Base-by-base conservation (phyloP, 2,888 invertebrate genomes). In the Acanthoscelides obtectus region DNA sequence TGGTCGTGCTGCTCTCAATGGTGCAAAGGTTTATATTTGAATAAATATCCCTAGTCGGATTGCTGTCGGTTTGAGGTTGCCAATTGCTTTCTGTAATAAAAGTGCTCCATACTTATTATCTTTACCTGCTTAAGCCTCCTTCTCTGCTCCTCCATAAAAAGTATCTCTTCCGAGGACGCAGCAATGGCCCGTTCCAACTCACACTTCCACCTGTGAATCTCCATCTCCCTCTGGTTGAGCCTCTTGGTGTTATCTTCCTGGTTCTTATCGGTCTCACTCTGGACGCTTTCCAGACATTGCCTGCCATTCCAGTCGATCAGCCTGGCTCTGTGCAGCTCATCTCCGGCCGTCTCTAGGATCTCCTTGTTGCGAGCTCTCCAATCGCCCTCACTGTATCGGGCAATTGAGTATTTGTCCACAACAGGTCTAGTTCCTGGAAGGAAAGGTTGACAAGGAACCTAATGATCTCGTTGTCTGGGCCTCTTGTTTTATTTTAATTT, bases 381-480 rank as follows among this genome's bases (percentile, higher is more conserved):
- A 84, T 94, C 93, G 8, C 88, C 90, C 0, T 91, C 88, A 71
- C 93, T 93, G 81, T 89, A 93, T 78, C 92, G 87, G 17, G 93
- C 91, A 67, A 93, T 87, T 0, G 93, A 92, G 81, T 93, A 94
- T 79, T 91, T 92, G 84, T 92, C 92, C 12, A 92, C 93, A 0
- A 89, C 88, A 0, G 94, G 94, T 75, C 93, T 87, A 0, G 93
- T 90, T 2, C 94, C 74, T 74, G 66, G 17, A 17, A n/a, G 66
- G n/a, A n/a, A n/a, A n/a, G n/a, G n/a, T n/a, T n/a, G n/a, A n/a
- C n/a, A n/a, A n/a, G n/a, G n/a, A n/a, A n/a, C n/a, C n/a, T n/a
- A n/a, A n/a, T n/a, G n/a, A n/a, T n/a, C n/a, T n/a, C n/a, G n/a
- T n/a, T n/a, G n/a, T n/a, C n/a, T n/a, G n/a, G n/a, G n/a, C n/a